Base-by-base conservation (phyloP, 2,888 invertebrate species). In the Nycteola revayana region DNA sequence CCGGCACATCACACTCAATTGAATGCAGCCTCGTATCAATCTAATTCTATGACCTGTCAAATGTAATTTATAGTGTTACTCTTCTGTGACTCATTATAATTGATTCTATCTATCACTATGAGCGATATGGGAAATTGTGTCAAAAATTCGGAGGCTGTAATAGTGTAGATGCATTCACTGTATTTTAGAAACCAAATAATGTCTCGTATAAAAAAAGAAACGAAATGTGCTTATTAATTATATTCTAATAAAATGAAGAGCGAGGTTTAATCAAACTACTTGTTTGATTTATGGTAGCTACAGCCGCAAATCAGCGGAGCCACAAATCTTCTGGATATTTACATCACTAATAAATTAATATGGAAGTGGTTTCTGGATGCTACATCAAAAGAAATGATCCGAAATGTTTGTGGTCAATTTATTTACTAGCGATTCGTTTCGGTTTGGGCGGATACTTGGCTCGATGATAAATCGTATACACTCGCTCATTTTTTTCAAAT, bases 391-490 rank as follows among this genome's bases (percentile, higher is more conserved):
- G 77, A 75, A 78, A 79, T 71, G 61, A 57, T 65, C 68, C 70
- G 76, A 79, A 82, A 77, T 76, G 71, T 76, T 82, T 81, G 77
- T 81, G 78, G 83, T 86, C 85, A 82, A 84, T 85, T 85, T 86
- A 83, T 85, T 85, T 85, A 86, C 84, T 76, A 81, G 77, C 66
- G 75, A 86, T 86, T 86, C 76, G 86, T 84, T 86, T 78, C 73
- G 76, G 76, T 64, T 71, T 75, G 86, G 86, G 87, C 86, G 86
- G 81, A 85, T 85, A 86, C 85, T 86, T 86, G 78, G 60, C 60
- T 60, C 64, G 76, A 85, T 87, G 87, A 87, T 87, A 81, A 87
- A 87, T 87, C 75, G 74, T 75, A 66, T 55, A 56, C 74, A 75
- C 73, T 77, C 75, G 60, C 64, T 83, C 77, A 78, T 83, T 75